Base-by-base conservation (phyloP, 2,797 vertebrate species). In the Acomys russatus region DNA sequence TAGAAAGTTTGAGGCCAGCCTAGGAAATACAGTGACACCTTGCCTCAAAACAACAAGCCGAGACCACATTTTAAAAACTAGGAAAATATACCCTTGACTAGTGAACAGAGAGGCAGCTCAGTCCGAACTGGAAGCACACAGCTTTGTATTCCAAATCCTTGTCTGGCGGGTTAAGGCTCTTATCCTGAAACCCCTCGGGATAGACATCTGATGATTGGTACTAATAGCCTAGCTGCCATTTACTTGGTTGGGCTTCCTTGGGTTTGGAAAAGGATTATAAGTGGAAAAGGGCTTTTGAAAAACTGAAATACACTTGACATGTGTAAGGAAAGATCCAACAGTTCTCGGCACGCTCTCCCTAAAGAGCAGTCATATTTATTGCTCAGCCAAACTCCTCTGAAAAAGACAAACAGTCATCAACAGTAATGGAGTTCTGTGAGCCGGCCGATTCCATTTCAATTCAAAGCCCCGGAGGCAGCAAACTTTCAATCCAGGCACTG, bases 331-430 rank as follows among this genome's bases (percentile, higher is more conserved):
- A 96, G 96, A 96, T 77, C 79, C 94, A 66, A 95, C 51, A 49
- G 92, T 96, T 98, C 95, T 79, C 95, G 82, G 84, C 97, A 76
- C 5, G 78, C 6, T 28, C 89, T 98, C 98, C 95, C 93, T 97
- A 97, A 97, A 94, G 18, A 95, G 93, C 70, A 92, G 96, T 96
- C 96, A 86, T 97, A 97, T 97, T 95, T 98, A 97, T 96, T 97
- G 97, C 94, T 97, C 97, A 86, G 86, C 84, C 20, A 6, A 95
- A 97, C 94, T 95, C 91, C 92, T 96, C 95, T 93, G 94, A 95
- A 98, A 97, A 97, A 97, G 96, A 97, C 96, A 97, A 97, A 97
- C 76, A 95, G 95, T 94, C 96, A 97, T 97, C 96, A 97, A 76
- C 95, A 68, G 91, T 97, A 95, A 97, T 95, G 77, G 95, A 96